Conservation (phyloP, 1,140 invertebrate species). For the Heliconius himera region DNA sequence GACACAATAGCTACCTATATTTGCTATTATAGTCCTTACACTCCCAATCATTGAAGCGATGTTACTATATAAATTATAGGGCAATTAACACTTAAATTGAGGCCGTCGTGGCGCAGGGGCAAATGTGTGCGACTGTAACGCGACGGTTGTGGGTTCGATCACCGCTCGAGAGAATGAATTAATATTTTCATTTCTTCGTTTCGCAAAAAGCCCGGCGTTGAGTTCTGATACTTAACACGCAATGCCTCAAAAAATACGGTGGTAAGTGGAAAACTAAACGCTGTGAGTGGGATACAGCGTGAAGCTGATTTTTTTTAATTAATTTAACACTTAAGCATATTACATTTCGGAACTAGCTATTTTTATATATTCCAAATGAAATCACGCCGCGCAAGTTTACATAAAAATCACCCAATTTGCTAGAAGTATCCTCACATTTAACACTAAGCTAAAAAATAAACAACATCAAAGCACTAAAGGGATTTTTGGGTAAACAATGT, state of each 20-base stretch:
- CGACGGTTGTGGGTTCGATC: no score
- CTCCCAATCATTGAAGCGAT: background rate
- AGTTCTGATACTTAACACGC: no score
- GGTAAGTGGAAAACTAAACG: no score
- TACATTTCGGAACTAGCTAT: background rate
- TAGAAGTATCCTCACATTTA: background rate
- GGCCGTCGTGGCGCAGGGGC: no score
- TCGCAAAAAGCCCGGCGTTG: no score
- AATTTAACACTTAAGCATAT: background rate
- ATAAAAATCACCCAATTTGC: background rate
- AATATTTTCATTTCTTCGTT: no score
- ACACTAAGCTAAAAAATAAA: conserved; percentile 6
- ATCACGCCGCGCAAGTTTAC: background rate
- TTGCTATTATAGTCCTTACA: conserved; percentile 6
- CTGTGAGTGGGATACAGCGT: no score
- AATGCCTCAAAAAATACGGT: no score
- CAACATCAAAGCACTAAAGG: conserved; percentile 12
- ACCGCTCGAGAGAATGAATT: no score
- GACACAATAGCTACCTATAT: background rate
- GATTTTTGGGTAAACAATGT: conserved; percentile 65
- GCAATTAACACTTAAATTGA: no score
- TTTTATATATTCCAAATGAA: background rate
- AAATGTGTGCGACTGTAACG: no score
- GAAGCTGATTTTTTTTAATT: no score
- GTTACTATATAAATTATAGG: background rate